Evolutionary conservation across 2,888 invertebrate genomes (phyloP).

Genomic region (Oscheius sp.): DNA sequence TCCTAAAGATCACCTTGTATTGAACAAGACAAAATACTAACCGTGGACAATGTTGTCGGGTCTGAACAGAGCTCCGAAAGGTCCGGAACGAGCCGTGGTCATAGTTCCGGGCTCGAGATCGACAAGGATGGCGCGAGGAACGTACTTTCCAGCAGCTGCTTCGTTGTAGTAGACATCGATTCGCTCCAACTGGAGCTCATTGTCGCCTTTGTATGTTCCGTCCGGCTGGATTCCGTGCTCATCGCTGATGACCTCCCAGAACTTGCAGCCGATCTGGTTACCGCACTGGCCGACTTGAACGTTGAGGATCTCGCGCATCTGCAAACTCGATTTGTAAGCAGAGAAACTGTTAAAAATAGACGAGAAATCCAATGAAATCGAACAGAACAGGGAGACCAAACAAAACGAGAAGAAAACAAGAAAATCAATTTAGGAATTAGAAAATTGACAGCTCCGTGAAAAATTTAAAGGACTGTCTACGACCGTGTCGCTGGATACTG

Average conservation of each 20-base stretch:
- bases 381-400: not conserved
- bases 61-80: slow-evolving; percentile 82
- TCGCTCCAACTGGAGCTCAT: slow-evolving; percentile 87
- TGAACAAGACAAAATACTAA: no score
- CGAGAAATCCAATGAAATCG: no score
- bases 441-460: no score
- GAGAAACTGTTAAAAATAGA: no score
- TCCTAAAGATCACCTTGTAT: slow-evolving; percentile 76
- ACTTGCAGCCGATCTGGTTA: slow-evolving; percentile 90
- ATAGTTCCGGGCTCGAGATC: slow-evolving; percentile 96
- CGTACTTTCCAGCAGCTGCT: slow-evolving; percentile 80
- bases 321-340: no score
- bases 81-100: slow-evolving; percentile 78
- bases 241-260: slow-evolving; percentile 70
- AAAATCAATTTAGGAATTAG: not conserved
- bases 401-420: not conserved
- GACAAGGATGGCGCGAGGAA: slow-evolving; percentile 90
- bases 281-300: slow-evolving; percentile 94
- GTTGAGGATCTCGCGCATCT: slow-evolving; percentile 92
- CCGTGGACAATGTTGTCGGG: slow-evolving; percentile 89
- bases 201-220: slow-evolving; percentile 77
- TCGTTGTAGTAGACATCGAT: slow-evolving; percentile 83
- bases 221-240: slow-evolving; percentile 35
- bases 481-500: no score
- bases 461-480: no score